Base-by-base conservation (phyloP, 64 coral and sea anemone species). In the Porites australiensis region DNA sequence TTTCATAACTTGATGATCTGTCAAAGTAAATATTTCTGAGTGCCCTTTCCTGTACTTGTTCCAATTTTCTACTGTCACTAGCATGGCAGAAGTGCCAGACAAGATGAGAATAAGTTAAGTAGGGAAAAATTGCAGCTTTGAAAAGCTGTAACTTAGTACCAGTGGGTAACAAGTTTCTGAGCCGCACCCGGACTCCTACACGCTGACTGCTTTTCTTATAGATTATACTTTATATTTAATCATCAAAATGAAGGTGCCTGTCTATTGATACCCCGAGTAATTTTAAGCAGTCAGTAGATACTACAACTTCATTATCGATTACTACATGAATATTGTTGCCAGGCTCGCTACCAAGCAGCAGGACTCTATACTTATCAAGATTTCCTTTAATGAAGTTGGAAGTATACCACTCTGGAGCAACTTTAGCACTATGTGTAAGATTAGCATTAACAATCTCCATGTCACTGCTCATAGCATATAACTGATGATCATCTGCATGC, bases 391-490 rank as follows among this genome's bases (percentile, higher is more conserved):
- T 27, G 44, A 74, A 74, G 44, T 74, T 74, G 44, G 72, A 74
- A 74, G 44, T 74, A 47, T 74, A 74, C 72, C 72, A 74, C 9
- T 74, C 9, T 4, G 72, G 48, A 74, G 72, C 72, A 11, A 12
- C 72, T 74, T 3, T 47, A 47, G 72, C 72, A 74, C 72, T 74
- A 47, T 48, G 44, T 74, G 72, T 74, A 13, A 74, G 72, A 74
- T 49, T 74, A 44, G 7, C 72, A 4, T 74, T 47, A 74, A 74
- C 72, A 74, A 48, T 15, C 72, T 50, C 45, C 18, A 76, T 76
- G 45, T 76, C 46, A 76, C 73, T 76, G 73, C 73, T 76, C 73
- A 76, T 76, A 76, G 45, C 46, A 51, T 76, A 76, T 18, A 76
- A 76, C 73, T 64, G 61, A 20, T 55, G 19, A 21, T 11, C 61